Conservation (phyloP, 2,888 invertebrate species). For the Euzophera pinguis region DNA sequence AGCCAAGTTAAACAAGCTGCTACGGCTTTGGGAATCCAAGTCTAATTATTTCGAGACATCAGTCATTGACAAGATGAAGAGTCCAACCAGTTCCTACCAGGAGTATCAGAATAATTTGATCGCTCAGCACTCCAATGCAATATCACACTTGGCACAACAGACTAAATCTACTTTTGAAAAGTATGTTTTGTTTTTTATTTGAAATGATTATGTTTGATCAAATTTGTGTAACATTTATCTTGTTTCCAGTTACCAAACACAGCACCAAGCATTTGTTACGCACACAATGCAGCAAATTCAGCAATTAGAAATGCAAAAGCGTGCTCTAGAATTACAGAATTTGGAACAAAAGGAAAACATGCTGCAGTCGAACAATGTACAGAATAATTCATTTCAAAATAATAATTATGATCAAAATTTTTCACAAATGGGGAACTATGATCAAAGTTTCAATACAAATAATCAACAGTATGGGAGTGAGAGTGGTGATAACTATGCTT, state of each 20-base stretch:
- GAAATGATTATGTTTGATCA: constrained; percentile 2
- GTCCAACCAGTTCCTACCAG: constrained; percentile 92
- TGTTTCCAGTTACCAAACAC: constrained; percentile 87
- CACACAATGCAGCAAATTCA: constrained; percentile 95
- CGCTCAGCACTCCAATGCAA: constrained; percentile 88
- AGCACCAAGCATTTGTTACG: constrained; percentile 96
- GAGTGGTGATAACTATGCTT: constrained; percentile 64
- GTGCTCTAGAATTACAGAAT: constrained; percentile 79
- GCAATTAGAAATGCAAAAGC: constrained; percentile 89
- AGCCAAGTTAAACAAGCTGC: constrained; percentile 93
- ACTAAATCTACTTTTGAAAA: constrained; percentile 92
- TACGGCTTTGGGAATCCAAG: constrained; percentile 98
- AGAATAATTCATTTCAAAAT: constrained; percentile 44
- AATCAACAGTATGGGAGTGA: constrained; percentile 62
- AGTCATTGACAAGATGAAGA: constrained; percentile 92
- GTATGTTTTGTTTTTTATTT: constrained; percentile 46
- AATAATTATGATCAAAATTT: constrained; percentile 59
- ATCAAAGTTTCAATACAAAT: constrained; percentile 53
- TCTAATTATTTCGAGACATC: constrained; percentile 91
- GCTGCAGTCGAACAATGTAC: constrained; percentile 47
- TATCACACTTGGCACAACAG: constrained; percentile 86
- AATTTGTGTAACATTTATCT: constrained; percentile 12
- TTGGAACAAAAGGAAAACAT: constrained; percentile 52
- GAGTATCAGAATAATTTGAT: constrained; percentile 93
- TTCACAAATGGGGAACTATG: constrained; percentile 49